Evolutionary conservation across 2,113 vertebrate genomes (phyloP), one percentile per base, ranked within the genome.

Genomic region (Petroica traversi): DNA sequence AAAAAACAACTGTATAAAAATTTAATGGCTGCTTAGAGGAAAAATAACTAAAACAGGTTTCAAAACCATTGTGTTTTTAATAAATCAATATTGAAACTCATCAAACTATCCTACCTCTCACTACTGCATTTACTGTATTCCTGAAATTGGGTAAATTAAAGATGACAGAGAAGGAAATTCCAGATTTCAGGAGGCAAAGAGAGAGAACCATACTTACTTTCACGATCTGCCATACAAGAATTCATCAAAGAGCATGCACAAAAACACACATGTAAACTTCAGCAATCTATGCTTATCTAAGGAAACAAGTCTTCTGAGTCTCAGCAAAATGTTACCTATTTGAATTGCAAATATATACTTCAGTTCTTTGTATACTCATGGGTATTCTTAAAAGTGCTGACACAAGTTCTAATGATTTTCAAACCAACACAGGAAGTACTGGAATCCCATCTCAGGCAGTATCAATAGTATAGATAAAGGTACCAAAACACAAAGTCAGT

Each of bases 141-240:
- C 48, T 92, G 75, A 96, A 97, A 96, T 71, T 62, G 74, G 92
- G 45, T 90, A 96, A 96, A 94, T 95, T 93, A 91, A 96, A 96
- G 79, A 93, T 89, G 95, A 96, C 95, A 96, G 81, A 88, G 61
- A 67, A 95, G 63, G 92, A 97, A 97, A 97, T 97, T 81, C 71
- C 69, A 97, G 78, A 95, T 95, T 94, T 95, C 89, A 92, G 38
- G n/a, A 88, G 75, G 64, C 19, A 12, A 91, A 96, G 88, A 91
- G 31, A 92, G 23, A 94, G 57, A 94, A 75, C 29, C 40, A 28
- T 58, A 82, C 92, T 96, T 96, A 85, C 83, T 96, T 97, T 96
- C 86, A 88, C 3, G 5, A 91, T 63, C 61, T 90, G 88, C 89
- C 88, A 40, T 89, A 97, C 26, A 97, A 72, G 86, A 95, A 97